Evolutionary conservation across 2,888 invertebrate genomes (phyloP).

Genomic region (Aporophyla lueneburgensis): DNA sequence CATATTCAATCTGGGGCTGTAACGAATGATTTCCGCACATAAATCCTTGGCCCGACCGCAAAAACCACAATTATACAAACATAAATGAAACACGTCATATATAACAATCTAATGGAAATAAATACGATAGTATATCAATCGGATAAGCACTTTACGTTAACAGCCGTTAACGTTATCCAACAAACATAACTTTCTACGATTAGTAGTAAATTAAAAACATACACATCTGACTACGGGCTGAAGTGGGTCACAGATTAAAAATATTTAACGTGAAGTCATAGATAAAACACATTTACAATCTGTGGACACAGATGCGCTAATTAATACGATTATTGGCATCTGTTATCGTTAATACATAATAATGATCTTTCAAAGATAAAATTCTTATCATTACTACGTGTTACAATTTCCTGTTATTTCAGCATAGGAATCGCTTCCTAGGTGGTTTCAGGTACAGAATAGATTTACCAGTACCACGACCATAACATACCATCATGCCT

Average conservation of each 20-base stretch:
- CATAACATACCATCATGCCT: too few relatives aligned
- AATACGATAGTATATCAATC: conserved; percentile 13
- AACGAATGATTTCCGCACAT: conserved; percentile 4
- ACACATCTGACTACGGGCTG: conserved; percentile 12
- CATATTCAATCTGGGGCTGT: background rate
- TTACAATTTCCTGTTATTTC: conserved; percentile 12
- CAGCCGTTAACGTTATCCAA: conserved; percentile 1
- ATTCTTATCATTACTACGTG: background rate
- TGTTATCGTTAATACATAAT: conserved; percentile 13
- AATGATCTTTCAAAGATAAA: conserved; percentile 22
- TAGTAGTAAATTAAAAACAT: conserved; percentile 21
- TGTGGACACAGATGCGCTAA: conserved; percentile 6
- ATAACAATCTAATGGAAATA: conserved; percentile 5
- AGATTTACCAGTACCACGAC: background rate
- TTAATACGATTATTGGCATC: conserved; percentile 18
- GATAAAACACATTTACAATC: conserved; percentile 20
- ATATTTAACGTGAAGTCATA: conserved; percentile 8
- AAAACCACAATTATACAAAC: conserved; percentile 2
- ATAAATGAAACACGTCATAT: background rate
- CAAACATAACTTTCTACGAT: conserved; percentile 17
- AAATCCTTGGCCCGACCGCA: background rate
- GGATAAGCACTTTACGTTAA: conserved; percentile 14
- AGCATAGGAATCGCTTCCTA: background rate
- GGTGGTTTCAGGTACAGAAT: background rate
- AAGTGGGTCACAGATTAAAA: conserved; percentile 40